These are phyloP conservation scores for Hydrolagus colliei DNA, from an alignment of 2,797 vertebrate species.

Conservation along the genomic window DNA sequence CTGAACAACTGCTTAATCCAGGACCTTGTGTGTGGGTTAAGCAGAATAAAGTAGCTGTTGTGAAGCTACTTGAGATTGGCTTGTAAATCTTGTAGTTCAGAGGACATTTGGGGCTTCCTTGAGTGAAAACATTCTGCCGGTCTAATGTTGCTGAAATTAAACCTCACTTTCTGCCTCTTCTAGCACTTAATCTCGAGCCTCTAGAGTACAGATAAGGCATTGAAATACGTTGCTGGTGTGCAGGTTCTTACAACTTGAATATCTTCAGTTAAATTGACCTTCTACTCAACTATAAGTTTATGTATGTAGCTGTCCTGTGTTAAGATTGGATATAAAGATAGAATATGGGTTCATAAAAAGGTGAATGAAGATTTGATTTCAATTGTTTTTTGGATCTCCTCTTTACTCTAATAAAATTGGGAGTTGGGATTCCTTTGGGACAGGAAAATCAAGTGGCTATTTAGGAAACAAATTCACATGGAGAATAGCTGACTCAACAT, in stretches of 20 bases:
- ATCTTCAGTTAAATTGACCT: slow-evolving; percentile 41
- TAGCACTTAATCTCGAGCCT: slow-evolving; percentile 45
- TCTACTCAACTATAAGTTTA: slow-evolving; percentile 45
- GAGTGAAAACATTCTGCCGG: neutral
- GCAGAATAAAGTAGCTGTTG: no score
- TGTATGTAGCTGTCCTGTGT: slow-evolving; percentile 47
- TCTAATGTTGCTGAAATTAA: slow-evolving; percentile 34
- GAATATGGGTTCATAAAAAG: neutral
- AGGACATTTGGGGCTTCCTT: neutral
- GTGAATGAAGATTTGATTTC: neutral
- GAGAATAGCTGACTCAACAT: neutral
- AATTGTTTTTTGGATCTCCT: neutral
- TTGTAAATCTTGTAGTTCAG: neutral
- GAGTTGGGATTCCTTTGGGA: no score
- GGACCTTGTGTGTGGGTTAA: no score
- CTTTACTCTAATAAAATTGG: neutral
- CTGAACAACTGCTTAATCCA: no score
- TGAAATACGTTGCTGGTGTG: slow-evolving; percentile 47
- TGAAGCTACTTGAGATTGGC: neutral
- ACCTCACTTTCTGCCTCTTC: slow-evolving; percentile 50
- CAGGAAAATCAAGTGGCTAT: neutral
- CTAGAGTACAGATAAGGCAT: slow-evolving; percentile 56
- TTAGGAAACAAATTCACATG: neutral
- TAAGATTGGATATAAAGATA: slow-evolving; percentile 34
- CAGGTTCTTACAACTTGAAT: slow-evolving; percentile 44